Percentiles rank a stretch among this genome's conserved stretches.
Conservation (phyloP, 2,888 invertebrate species). For the Sericinus montela region DNA sequence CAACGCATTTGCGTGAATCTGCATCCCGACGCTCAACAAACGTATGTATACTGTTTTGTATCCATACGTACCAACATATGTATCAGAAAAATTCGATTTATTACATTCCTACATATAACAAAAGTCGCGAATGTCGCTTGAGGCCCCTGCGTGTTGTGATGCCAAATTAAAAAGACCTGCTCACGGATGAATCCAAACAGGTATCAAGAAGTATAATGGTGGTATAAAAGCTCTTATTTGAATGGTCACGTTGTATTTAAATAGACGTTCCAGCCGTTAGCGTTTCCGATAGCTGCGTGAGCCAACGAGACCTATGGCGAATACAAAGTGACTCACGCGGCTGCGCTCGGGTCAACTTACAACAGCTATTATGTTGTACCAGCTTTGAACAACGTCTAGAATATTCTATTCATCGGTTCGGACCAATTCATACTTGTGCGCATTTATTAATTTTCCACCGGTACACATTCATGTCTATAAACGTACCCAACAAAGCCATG, state of each 20-base stretch:
- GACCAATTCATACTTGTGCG: background rate
- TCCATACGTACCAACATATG: background rate
- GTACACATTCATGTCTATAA: constrained; percentile 1
- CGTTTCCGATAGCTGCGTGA: constrained; percentile 73
- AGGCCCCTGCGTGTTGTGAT: background rate
- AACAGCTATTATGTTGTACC: constrained; percentile 15
- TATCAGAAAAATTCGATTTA: constrained; percentile 4
- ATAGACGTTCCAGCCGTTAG: constrained; percentile 57
- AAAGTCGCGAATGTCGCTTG: background rate
- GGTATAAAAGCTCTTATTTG: constrained; percentile 16
- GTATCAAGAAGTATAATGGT: background rate
- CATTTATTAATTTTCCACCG: background rate
- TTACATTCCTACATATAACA: background rate
- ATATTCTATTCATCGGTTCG: constrained; percentile 27
- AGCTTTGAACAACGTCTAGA: constrained; percentile 23
- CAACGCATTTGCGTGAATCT: constrained; percentile 2
- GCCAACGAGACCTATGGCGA: constrained; percentile 54
- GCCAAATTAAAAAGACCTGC: constrained; percentile 2
- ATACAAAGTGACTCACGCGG: constrained; percentile 53
- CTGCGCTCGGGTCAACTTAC: constrained; percentile 24
- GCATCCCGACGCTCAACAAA: background rate
- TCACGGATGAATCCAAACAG: background rate
- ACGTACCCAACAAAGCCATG: constrained; percentile 13
- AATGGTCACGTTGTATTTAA: constrained; percentile 47
- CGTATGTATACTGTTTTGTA: background rate